Evolutionary conservation across 2,888 invertebrate species (phyloP).

Genomic region (Orthosia gracilis): DNA sequence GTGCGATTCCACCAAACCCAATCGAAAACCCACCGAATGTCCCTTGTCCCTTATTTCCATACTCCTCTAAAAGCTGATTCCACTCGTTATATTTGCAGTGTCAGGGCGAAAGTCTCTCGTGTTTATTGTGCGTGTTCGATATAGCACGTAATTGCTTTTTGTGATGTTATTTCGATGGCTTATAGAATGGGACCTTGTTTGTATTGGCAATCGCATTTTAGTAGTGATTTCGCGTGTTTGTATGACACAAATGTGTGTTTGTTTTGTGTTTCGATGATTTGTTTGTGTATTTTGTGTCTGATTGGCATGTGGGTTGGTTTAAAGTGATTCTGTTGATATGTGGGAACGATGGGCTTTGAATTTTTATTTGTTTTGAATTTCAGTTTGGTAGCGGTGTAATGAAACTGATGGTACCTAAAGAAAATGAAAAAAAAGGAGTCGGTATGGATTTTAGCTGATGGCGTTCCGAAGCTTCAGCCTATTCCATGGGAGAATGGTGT

Average conservation of each 20-base stretch:
- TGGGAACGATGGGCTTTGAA: slow-evolving; percentile 10
- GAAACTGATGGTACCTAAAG: background rate
- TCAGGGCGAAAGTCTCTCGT: slow-evolving; percentile 28
- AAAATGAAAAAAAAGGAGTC: background rate
- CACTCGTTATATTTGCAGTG: slow-evolving; percentile 26
- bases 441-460: no score
- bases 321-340: background rate
- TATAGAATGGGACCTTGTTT: slow-evolving; percentile 47
- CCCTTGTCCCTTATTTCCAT: slow-evolving; percentile 3
- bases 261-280: slow-evolving; percentile 37
- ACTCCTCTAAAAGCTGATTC: slow-evolving; percentile 10
- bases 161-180: slow-evolving; percentile 55
- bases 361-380: slow-evolving; percentile 18
- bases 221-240: slow-evolving; percentile 38
- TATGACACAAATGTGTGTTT: slow-evolving; percentile 36
- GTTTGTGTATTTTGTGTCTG: slow-evolving; percentile 29
- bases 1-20: background rate
- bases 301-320: slow-evolving; percentile 29
- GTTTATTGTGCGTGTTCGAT: slow-evolving; percentile 40
- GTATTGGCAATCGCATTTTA: slow-evolving; percentile 23
- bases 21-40: background rate
- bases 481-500: no score
- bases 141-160: slow-evolving; percentile 54
- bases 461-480: no score
- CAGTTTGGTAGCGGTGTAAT: background rate